Evolutionary conservation across 2,113 vertebrate genomes (phyloP), one percentile per base, ranked within the genome.

Genomic region (Myotis yumanensis): DNA sequence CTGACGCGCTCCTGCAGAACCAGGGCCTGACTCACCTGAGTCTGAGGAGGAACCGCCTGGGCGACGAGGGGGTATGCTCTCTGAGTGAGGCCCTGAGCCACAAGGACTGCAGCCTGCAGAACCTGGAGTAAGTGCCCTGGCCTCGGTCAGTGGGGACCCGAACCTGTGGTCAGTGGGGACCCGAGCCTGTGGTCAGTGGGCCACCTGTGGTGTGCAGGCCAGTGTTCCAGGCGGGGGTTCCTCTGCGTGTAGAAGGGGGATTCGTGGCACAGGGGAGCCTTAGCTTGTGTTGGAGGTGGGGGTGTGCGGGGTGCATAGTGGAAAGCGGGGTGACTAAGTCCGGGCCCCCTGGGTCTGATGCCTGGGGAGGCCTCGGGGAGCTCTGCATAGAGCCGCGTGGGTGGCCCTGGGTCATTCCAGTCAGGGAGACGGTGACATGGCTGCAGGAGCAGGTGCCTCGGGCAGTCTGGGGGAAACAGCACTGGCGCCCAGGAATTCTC

Each of bases 31-130:
- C 22, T 0, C 87, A 81, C 35, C 68, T 93, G 82, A 82, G 35
- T 4, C 57, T 93, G 81, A 40, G 40, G n/a, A 93, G 4, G 95
- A 95, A 95, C 30, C 0, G 0, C 8, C 91, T 93, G 69, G n/a
- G 82, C 1, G 75, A 95, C 0, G 7, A 30, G 3, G 95, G 91
- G 0, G 68, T 75, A 40, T 28, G 10, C 57, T 8, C 82, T 6
- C 91, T 95, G 82, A 82, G 87, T 2, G 3, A 16, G 17, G 76
- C 87, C 6, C 52, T 95, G 28, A 1, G 91, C 3, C 28, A 0
- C 4, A 20, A 22, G 0, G 68, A 43, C 16, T 76, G 95, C n/a
- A 4, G 7, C 11, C 68, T 95, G 51, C 81, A 35, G 68, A 81
- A 10, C 57, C 87, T 95, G 25, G 40, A 93, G 95, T 95, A 8